Base-by-base conservation (phyloP, 2,113 vertebrate species). In the Catagonus wagneri region DNA sequence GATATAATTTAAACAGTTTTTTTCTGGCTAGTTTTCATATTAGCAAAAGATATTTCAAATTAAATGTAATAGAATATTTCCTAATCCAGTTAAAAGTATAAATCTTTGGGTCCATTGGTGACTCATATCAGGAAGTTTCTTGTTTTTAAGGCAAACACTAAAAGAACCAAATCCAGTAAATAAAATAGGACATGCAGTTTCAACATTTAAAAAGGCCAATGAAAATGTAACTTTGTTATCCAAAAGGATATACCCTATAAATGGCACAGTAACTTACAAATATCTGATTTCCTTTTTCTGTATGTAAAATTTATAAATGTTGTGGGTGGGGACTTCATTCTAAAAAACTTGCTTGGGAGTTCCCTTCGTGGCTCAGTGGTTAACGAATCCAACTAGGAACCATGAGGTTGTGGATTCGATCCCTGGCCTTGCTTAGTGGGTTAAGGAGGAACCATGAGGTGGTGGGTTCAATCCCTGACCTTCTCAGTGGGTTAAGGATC, bases 11-110 rank as follows among this genome's bases (percentile, higher is more conserved):
- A 89, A 84, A 56, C 23, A 66, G 0, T n/a, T 90, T 86, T 94
- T 88, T 90, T 80, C 83, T 92, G 69, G 78, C n/a, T 52, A 72
- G 23, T 90, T 96, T 88, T 66, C 63, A 25, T 93, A 20, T 93
- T 74, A 90, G 32, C 63, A 88, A 79, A 88, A 34, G 13, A 50
- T 50, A 11, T 87, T 96, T 91, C 72, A 39, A 56, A 25, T 78
- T 84, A 83, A 75, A 32, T 54, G 3, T 63, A 79, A 10, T 89
- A 74, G 22, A 16, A 44, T 83, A 68, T 65, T 66, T 95, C 50
- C 76, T 17, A 93, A 39, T 88, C 32, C 61, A 74, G 25, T 80
- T 94, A n/a, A 83, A 85, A 76, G 23, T 34, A 15, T 78, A 83
- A 44, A 86, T 52, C 60, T 74, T 10, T 14, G 22, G 16, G 3